Evolutionary conservation across 2,113 vertebrate genomes (phyloP), one percentile per base, ranked within the genome.

Genomic region (Isurus oxyrinchus): DNA sequence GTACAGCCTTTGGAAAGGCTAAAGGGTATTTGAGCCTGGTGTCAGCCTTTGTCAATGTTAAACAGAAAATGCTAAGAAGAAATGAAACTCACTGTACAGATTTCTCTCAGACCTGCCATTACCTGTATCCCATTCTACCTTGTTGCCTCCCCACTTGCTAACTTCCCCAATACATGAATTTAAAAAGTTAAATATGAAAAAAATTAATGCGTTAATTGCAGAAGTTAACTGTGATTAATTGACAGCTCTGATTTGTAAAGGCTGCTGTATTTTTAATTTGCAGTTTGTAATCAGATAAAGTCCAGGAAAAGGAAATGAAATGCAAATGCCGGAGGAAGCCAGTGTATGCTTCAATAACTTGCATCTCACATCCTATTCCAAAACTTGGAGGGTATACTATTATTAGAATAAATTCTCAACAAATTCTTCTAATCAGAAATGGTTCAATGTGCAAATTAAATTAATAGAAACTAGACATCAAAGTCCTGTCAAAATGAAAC

Each of bases 371-470:
- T 31, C 87, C 25, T 57, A 31, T n/a, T 66, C 40, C 59, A 94
- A 94, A 63, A 44, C n/a, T 67, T 10, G 19, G 93, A 67, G n/a
- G 93, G 19, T 57, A 35, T 57, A 31, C 13, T 40, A 59, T 59
- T 55, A 11, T 44, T 63, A 66, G 35, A n/a, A 94, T 94, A 67
- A 67, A 40, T 40, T 63, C 19, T 67, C n/a, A 23, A 49, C 25
- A 21, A 67, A 94, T 63, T 63, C n/a, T 94, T 63, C 93, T 67
- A 94, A 94, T 63, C 93, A 44, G 61, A 49, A 4, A 19, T 66
- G 14, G 40, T 67, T 94, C n/a, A 94, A 44, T 66, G 61, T 23
- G 93, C 31, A 94, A 94, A 94, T 94, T 67, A 94, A 63, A 61
- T 94, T 66, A 67, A 67, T 67, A 31, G 63, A 40, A 67, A 63